These are phyloP conservation scores for Eumerus sabulonum DNA, from an alignment of 2,888 invertebrate species.

Conservation along the genomic window DNA sequence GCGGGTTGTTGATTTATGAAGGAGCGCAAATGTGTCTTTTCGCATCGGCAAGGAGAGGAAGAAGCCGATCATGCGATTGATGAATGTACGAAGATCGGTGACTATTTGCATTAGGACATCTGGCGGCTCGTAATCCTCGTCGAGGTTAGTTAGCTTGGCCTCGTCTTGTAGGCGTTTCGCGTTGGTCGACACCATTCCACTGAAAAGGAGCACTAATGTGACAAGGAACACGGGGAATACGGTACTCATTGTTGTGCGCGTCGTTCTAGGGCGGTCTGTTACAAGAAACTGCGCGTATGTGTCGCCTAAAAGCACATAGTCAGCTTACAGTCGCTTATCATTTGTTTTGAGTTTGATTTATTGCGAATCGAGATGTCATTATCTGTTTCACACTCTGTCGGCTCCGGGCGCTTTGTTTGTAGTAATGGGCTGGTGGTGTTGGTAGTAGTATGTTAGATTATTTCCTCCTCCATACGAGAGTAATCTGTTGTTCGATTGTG, in stretches of 20 bases:
- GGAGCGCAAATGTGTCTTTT: slow-evolving; percentile 57
- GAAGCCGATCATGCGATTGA: slow-evolving; percentile 34
- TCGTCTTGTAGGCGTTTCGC: slow-evolving; percentile 5
- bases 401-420: background rate
- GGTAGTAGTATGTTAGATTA: background rate
- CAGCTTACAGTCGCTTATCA: slow-evolving; percentile 42
- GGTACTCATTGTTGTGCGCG: slow-evolving; percentile 31
- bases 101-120: slow-evolving; percentile 26
- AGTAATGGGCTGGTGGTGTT: too few species aligned
- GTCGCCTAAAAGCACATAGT: slow-evolving; percentile 36
- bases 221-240: slow-evolving; percentile 21
- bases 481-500: background rate
- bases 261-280: slow-evolving; percentile 40
- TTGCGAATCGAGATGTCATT: slow-evolving; percentile 44
- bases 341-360: slow-evolving; percentile 45
- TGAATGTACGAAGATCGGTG: slow-evolving; percentile 33
- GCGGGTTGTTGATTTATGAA: slow-evolving; percentile 62
- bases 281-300: slow-evolving; percentile 44
- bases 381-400: slow-evolving; percentile 31
- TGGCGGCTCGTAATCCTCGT: background rate
- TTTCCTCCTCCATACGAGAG: too few species aligned
- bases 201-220: slow-evolving; percentile 31
- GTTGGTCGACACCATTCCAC: background rate
- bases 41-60: slow-evolving; percentile 43
- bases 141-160: background rate